Base-by-base conservation (phyloP, 2,888 invertebrate genomes). In the Coelogynopora nodosa region DNA sequence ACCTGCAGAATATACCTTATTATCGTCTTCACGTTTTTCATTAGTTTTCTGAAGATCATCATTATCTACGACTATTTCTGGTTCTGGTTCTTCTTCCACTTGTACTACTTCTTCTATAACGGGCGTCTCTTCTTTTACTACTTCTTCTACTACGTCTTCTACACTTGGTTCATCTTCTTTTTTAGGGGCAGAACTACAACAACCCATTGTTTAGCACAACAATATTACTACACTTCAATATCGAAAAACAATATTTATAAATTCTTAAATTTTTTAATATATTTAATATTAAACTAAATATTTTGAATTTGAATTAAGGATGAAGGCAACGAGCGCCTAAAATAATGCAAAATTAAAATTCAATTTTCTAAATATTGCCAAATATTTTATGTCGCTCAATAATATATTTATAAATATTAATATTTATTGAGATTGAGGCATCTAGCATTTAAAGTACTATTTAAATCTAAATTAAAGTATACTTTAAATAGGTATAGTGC, bases 251-350 rank as follows among this genome's bases (percentile, higher is more conserved):
- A 13, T 23, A n/a, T 13, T 23, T 2, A 5, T 13, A 74, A 13
- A 74, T 13, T 23, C 74, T 74, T 23, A 5, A 74, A 74, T 13
- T 74, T 23, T 74, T 26, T 23, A n/a, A 74, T 74, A 13, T n/a
- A 74, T 74, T 23, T 10, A 74, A 74, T 23, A 23, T n/a, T 13
- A 74, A 5, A 74, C 27, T 5, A 10, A 74, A 74, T 13, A 74
- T n/a, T 74, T 74, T 74, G 23, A 74, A 74, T 74, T 74, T 74
- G 23, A 74, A 74, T n/a, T 74, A 74, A 5, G 5, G 74, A 74
- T 74, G 23, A 49, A 49, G 18, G 5, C 49, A 49, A 49, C 18
- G 5, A 49, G 49, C 18, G 18, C 18, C 49, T 18, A 13, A 5
- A 49, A 49, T n/a, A n/a, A n/a, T n/a, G n/a, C n/a, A n/a, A n/a